Base-by-base conservation (phyloP, 2,888 invertebrate genomes). In the Dryobotodes eremita region DNA sequence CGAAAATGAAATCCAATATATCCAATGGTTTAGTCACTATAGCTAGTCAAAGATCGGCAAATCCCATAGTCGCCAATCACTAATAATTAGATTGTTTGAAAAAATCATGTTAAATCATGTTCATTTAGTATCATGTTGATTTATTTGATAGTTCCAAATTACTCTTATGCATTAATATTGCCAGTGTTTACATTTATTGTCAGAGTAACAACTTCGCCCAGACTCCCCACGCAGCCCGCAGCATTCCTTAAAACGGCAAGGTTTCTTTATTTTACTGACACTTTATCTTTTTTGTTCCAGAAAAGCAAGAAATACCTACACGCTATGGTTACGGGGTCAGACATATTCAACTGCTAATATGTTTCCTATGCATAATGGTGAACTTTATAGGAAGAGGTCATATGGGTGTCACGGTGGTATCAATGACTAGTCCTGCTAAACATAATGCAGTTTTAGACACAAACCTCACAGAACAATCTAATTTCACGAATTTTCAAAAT, bases 391-490 rank as follows among this genome's bases (percentile, higher is more conserved):
- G 92, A 0, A 90, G 94, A 79, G 92, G 89, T 23, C 95, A 95
- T 73, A 79, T 95, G 55, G 93, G 93, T n/a, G 94, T 94, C 1
- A 91, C 94, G 0, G 90, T 95, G 10, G 95, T 95, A 8, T 94
- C 94, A 5, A 94, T 95, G 94, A 93, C 93, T 0, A 90, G 84
- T 84, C 83, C 84, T n/a, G 15, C 75, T 15, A 71, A 70, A 53
- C 61, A 62, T 77, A n/a, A 20, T 53, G 65, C 26, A 69, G 53
- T 48, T 69, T 7, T 71, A 20, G 53, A 76, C 10, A 20, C 59
- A 64, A 71, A 74, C 23, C 0, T 62, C 1, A 50, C 75, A 48
- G n/a, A 3, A 17, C 11, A 23, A 23, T 1, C 15, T 3, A 36
- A 84, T 50, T 15, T n/a, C 15, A 75, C 68, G 4, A 71, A 61